phyloP scores from a whole-genome alignment of 92 coral and sea anemone genomes.

The Porites lobata region DNA sequence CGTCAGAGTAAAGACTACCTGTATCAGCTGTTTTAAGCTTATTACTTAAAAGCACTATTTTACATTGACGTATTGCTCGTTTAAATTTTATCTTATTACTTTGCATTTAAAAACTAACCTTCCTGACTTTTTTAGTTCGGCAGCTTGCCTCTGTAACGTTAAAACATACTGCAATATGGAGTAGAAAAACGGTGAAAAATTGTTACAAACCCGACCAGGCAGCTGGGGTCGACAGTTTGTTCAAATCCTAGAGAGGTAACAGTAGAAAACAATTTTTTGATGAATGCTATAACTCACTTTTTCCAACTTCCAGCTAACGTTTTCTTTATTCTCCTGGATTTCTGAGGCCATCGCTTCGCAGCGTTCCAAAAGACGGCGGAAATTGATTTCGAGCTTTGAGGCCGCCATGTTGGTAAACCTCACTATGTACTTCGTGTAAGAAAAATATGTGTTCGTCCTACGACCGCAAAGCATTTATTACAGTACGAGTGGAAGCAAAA shows the following conservation, averaged over 20 bases:
- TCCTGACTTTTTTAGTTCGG: conserved; percentile 77
- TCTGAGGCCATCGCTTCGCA: conserved; percentile 95
- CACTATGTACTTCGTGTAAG: neutral
- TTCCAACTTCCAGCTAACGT: conserved; percentile 92
- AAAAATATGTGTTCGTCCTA: neutral
- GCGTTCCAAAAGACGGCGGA: conserved; percentile 84
- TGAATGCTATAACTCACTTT: conserved; percentile 49
- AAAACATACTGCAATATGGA: conserved; percentile 75
- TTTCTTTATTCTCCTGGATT: conserved; percentile 77
- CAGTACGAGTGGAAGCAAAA: too few relatives aligned
- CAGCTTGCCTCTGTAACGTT: conserved; percentile 86
- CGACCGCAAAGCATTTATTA: neutral
- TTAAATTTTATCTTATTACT: too few relatives aligned
- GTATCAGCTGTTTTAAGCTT: too few relatives aligned
- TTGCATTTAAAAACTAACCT: conserved; percentile 39
- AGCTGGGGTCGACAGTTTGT: neutral
- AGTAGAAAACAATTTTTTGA: too few relatives aligned
- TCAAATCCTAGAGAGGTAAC: too few relatives aligned
- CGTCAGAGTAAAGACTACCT: too few relatives aligned
- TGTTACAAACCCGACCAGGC: neutral
- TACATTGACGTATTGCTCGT: too few relatives aligned
- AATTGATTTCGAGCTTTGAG: conserved; percentile 88
- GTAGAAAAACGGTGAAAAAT: neutral
- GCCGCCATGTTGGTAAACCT: conserved; percentile 89
- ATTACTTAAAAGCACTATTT: too few relatives aligned